Percentiles rank a stretch among this genome's conserved stretches.
phyloP scores from a whole-genome alignment of 2,888 invertebrate species.

The Apotomis turbidana region DNA sequence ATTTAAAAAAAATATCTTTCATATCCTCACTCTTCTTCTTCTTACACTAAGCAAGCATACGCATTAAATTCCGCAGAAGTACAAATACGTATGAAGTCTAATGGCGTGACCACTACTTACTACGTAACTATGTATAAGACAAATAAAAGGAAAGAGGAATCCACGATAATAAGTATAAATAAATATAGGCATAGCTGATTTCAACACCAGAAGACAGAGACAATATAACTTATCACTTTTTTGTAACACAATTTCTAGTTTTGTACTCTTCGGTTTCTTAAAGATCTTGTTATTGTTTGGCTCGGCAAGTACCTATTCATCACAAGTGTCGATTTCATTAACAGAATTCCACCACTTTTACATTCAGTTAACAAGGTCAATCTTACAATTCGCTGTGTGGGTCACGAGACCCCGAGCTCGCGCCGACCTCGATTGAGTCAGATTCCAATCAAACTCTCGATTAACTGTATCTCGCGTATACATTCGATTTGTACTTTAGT shows the following conservation, averaged over 20 bases:
- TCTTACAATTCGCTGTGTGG: slow-evolving; percentile 67
- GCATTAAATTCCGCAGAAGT: slow-evolving; percentile 32
- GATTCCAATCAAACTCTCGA: slow-evolving; percentile 66
- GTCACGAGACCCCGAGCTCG: slow-evolving; percentile 69
- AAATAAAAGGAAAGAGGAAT: slow-evolving; percentile 5
- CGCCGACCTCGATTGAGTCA: slow-evolving; percentile 74
- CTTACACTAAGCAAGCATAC: slow-evolving; percentile 6
- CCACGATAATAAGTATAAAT: background rate
- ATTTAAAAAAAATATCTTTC: background rate
- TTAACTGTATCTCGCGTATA: slow-evolving; percentile 34
- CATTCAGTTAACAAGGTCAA: slow-evolving; percentile 71
- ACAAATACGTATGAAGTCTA: background rate
- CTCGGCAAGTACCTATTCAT: slow-evolving; percentile 52
- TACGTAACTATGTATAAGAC: background rate
- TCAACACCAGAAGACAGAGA: background rate
- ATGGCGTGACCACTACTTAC: background rate
- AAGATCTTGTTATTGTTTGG: slow-evolving; percentile 45
- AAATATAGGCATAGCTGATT: background rate
- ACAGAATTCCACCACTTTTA: slow-evolving; percentile 55
- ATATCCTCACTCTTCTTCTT: background rate
- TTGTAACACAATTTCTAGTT: slow-evolving; percentile 50
- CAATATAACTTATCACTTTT: slow-evolving; percentile 30
- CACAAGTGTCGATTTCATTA: slow-evolving; percentile 51
- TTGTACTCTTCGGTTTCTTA: slow-evolving; percentile 68
- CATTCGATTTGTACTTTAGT: slow-evolving; percentile 41